A percentile compares a stretch with the other conserved stretches of the same genome.
Evolutionary conservation across 92 coral and sea anemone species (phyloP).

Genomic region (Bergia puertoricense): DNA sequence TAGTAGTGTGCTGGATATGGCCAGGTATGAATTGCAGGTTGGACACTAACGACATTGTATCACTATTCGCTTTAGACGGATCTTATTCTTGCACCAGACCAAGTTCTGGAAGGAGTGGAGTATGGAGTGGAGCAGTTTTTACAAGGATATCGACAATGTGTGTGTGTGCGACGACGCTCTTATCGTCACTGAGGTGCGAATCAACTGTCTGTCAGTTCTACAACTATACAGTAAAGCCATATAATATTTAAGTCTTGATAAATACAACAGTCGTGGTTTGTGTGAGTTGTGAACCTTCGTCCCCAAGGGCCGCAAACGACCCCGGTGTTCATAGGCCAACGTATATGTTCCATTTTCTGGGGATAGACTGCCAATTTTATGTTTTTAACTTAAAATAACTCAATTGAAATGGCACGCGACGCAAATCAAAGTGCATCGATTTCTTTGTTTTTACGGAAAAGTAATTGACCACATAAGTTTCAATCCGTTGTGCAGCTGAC

Average conservation of each 20-base stretch:
- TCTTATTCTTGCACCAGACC: constrained; percentile 73
- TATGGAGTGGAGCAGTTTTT: constrained; percentile 68
- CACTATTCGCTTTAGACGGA: constrained; percentile 53
- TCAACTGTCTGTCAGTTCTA: neutral
- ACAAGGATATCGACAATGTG: constrained; percentile 68
- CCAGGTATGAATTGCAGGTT: neutral
- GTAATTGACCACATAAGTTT: too few relatives aligned
- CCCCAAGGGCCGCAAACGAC: too few relatives aligned
- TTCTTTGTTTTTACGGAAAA: too few relatives aligned
- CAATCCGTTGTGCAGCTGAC: too few relatives aligned
- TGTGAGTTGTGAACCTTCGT: too few relatives aligned
- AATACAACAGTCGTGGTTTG: neutral
- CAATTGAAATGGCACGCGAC: too few relatives aligned
- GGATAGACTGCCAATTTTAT: too few relatives aligned
- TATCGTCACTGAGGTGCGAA: constrained; percentile 51
- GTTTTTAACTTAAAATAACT: too few relatives aligned
- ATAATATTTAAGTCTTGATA: neutral
- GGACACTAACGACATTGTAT: neutral
- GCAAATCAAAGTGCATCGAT: too few relatives aligned
- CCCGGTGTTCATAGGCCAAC: too few relatives aligned
- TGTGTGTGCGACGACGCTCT: constrained; percentile 54
- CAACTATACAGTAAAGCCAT: neutral
- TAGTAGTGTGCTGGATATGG: too few relatives aligned
- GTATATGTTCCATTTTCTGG: too few relatives aligned
- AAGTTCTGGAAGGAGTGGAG: constrained; percentile 94